These are phyloP conservation scores for Apocheima hispidaria DNA, from an alignment of 2,888 invertebrate genomes.

Conservation along the genomic window DNA sequence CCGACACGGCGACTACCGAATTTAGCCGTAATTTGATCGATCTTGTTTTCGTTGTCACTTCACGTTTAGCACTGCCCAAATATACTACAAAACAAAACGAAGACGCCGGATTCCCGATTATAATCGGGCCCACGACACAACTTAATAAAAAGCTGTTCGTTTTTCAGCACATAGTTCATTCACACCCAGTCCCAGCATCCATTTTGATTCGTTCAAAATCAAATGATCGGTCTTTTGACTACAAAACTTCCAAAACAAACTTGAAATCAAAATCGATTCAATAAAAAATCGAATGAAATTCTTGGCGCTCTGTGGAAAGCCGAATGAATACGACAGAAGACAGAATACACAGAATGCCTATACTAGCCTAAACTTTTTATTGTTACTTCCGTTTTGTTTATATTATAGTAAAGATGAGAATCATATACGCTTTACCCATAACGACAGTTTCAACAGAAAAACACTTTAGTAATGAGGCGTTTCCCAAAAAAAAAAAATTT, in stretches of 20 bases:
- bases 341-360: too few species aligned
- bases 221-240: slow-evolving; percentile 81
- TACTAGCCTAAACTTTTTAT: too few species aligned
- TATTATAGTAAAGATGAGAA: too few species aligned
- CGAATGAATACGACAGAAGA: too few species aligned
- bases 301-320: neutral
- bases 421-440: too few species aligned
- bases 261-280: slow-evolving; percentile 63
- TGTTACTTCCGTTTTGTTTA: too few species aligned
- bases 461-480: too few species aligned
- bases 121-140: slow-evolving; percentile 83
- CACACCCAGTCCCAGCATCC: slow-evolving; percentile 87
- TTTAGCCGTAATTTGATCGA: slow-evolving; percentile 65
- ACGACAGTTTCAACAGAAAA: too few species aligned
- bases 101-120: slow-evolving; percentile 78
- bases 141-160: slow-evolving; percentile 85
- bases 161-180: slow-evolving; percentile 85
- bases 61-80: slow-evolving; percentile 67
- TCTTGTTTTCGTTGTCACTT: slow-evolving; percentile 64
- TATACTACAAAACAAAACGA: slow-evolving; percentile 71
- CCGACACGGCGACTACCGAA: slow-evolving; percentile 79
- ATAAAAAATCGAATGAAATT: slow-evolving; percentile 18
- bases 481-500: too few species aligned
- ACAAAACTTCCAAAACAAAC: slow-evolving; percentile 57
- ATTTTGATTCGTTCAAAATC: slow-evolving; percentile 86